phyloP scores from a whole-genome alignment of 2,113 vertebrate genomes.

The Microtus oregoni region DNA sequence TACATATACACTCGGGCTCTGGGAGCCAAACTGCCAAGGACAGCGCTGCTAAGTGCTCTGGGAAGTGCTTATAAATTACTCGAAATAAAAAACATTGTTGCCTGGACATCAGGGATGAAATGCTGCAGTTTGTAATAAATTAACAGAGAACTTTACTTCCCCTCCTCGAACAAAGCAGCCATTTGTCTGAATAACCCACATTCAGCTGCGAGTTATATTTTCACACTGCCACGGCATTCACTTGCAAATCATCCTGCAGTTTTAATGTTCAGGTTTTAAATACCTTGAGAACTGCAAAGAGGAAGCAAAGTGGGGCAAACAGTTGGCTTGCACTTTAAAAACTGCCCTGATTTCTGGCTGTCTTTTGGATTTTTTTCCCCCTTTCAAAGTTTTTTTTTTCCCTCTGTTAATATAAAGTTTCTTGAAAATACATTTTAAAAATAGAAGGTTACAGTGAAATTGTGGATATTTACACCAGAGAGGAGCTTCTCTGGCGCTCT shows the following conservation, averaged over 20 bases:
- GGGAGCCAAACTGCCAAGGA: conserved; percentile 87
- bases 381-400: conserved; percentile 62
- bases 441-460: conserved; percentile 76
- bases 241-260: conserved; percentile 96
- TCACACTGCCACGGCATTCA: conserved; percentile 96
- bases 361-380: conserved; percentile 78
- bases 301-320: conserved; percentile 93
- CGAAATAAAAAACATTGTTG: conserved; percentile 95
- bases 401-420: conserved; percentile 84
- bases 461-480: conserved; percentile 79
- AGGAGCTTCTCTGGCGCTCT: conserved; percentile 79
- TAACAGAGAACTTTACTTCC: conserved; percentile 93
- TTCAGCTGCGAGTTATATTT: conserved; percentile 96
- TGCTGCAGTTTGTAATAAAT: conserved; percentile 98
- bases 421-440: conserved; percentile 85
- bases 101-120: conserved; percentile 96
- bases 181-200: conserved; percentile 95
- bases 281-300: conserved; percentile 95
- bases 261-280: conserved; percentile 95
- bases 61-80: conserved; percentile 93
- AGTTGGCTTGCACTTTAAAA: conserved; percentile 92
- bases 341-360: conserved; percentile 89
- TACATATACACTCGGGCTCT: conserved; percentile 89
- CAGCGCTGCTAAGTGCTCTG: conserved; percentile 90
- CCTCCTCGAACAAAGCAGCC: conserved; percentile 90